These are phyloP conservation scores for Hydrophis major DNA, from an alignment of 2,797 vertebrate genomes.

Conservation along the genomic window DNA sequence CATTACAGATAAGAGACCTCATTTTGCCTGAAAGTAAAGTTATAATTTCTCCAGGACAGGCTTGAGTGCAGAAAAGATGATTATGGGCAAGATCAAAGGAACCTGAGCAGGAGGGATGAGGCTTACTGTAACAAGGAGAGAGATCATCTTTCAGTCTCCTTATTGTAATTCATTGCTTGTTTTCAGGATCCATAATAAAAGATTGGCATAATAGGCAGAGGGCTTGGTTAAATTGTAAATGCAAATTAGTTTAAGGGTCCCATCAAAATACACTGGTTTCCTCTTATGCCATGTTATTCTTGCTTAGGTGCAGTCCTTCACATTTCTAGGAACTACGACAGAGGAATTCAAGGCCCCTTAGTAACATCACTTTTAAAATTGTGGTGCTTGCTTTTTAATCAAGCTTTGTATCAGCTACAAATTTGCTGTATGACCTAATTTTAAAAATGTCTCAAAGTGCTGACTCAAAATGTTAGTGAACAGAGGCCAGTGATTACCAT, in stretches of 20 bases:
- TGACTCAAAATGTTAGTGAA: conserved; percentile 78
- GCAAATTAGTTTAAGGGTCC: conserved; percentile 66
- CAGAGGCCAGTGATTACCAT: conserved; percentile 70
- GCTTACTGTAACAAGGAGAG: conserved; percentile 34
- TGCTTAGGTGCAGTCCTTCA: conserved; percentile 60
- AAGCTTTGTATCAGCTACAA: conserved; percentile 75
- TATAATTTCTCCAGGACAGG: conserved; percentile 42
- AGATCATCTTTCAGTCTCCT: conserved; percentile 23
- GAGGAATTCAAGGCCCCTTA: conserved; percentile 73
- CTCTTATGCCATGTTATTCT: conserved; percentile 66
- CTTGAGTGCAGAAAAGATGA: conserved; percentile 28
- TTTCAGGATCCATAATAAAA: conserved; percentile 55
- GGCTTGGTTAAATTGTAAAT: conserved; percentile 72
- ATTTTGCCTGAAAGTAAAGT: not conserved
- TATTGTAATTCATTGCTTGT: conserved; percentile 60
- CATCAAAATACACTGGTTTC: conserved; percentile 63
- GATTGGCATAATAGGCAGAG: conserved; percentile 53
- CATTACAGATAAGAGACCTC: not conserved
- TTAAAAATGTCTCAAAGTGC: conserved; percentile 77
- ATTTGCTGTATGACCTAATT: conserved; percentile 79
- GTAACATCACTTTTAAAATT: conserved; percentile 70
- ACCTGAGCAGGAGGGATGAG: conserved; percentile 35
- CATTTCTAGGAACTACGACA: conserved; percentile 75
- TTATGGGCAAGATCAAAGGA: conserved; percentile 48
- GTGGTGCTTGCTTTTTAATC: conserved; percentile 74